A percentile compares a stretch with the other conserved stretches of the same genome.
Evolutionary conservation across 1,140 invertebrate species (phyloP).

Genomic region (Panagrolaimus sp.): DNA sequence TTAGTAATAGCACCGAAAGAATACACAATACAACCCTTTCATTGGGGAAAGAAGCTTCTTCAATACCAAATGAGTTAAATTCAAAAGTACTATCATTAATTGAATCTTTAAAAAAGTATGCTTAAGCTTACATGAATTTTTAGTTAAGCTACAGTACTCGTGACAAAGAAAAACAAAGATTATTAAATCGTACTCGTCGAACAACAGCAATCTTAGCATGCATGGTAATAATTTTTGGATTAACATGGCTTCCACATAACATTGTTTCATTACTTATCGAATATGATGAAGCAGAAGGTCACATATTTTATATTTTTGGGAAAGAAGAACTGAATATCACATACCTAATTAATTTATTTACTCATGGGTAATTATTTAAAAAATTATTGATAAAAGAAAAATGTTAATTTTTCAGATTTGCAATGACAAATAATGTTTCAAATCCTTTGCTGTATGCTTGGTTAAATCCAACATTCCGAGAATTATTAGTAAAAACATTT

Average conservation of each 20-base stretch:
- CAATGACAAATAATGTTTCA: slow-evolving; percentile 89
- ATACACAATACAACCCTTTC: background rate
- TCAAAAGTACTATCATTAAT: background rate
- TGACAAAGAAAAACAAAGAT: slow-evolving; percentile 13
- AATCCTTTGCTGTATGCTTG: slow-evolving; percentile 92
- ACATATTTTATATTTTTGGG: too few relatives aligned
- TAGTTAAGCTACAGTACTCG: background rate
- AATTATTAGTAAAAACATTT: slow-evolving; percentile 34
- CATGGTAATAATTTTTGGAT: slow-evolving; percentile 88
- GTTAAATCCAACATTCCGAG: slow-evolving; percentile 92
- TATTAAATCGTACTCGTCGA: slow-evolving; percentile 68
- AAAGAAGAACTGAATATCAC: slow-evolving; percentile 26
- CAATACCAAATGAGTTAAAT: slow-evolving; percentile 1
- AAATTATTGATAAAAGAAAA: too few relatives aligned
- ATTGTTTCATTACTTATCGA: slow-evolving; percentile 75
- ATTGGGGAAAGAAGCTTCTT: background rate
- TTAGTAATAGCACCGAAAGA: background rate
- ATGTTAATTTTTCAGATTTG: slow-evolving; percentile 64
- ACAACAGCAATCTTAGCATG: slow-evolving; percentile 82
- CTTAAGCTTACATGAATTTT: background rate
- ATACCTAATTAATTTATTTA: slow-evolving; percentile 59
- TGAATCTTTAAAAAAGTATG: background rate
- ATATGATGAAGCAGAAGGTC: slow-evolving; percentile 64
- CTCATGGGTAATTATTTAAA: slow-evolving; percentile 34
- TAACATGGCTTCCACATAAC: slow-evolving; percentile 89